These are phyloP conservation scores for Dasyprocta punctata DNA, from an alignment of 2,113 vertebrate genomes.

Conservation along the genomic window DNA sequence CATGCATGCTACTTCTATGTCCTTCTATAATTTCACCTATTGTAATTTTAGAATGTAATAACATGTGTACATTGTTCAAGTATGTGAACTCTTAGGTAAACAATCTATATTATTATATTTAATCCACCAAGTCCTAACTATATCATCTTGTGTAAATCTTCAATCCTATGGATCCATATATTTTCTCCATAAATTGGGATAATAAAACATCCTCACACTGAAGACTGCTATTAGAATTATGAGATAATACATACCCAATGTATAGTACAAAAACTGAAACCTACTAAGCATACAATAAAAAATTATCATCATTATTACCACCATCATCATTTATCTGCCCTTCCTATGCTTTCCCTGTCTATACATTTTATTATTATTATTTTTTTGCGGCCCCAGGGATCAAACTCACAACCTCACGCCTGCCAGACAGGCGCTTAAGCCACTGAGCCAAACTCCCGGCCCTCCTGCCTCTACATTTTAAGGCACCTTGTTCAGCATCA, in stretches of 20 bases:
- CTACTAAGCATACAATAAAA: neutral
- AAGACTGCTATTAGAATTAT: neutral
- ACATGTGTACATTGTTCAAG: neutral
- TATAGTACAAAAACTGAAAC: neutral
- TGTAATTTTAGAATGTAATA: neutral
- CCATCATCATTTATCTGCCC: neutral
- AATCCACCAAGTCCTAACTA: neutral
- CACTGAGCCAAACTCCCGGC: too few relatives aligned
- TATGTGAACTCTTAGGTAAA: neutral
- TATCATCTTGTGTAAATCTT: neutral
- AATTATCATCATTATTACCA: neutral
- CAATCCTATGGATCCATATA: neutral
- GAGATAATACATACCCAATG: neutral
- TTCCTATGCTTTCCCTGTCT: neutral
- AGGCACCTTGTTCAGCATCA: neutral
- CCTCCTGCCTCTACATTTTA: neutral
- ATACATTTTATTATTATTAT: too few relatives aligned
- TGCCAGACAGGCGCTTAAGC: too few relatives aligned
- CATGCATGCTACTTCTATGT: neutral
- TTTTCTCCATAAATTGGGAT: neutral
- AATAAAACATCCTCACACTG: neutral
- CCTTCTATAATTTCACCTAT: neutral
- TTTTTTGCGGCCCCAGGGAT: too few relatives aligned
- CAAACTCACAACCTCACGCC: too few relatives aligned
- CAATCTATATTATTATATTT: neutral